phyloP scores from a whole-genome alignment of 2,797 vertebrate species.

The Phataginus tricuspis region DNA sequence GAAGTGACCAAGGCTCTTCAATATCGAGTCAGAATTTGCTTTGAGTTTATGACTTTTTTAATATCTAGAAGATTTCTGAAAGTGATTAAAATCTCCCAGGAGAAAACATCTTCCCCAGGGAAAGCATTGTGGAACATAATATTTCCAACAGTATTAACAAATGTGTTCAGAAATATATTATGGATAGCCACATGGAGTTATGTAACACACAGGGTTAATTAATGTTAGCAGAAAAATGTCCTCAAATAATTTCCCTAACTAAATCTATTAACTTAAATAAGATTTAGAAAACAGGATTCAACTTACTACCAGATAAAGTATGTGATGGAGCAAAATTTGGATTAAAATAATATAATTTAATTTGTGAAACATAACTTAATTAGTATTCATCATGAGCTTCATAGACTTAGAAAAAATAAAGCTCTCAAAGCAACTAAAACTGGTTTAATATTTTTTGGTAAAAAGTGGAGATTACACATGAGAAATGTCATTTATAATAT shows the following conservation, averaged over 20 bases:
- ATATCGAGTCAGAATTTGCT: conserved; percentile 39
- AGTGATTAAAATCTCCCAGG: conserved; percentile 2
- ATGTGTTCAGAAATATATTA: conserved; percentile 40
- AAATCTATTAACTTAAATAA: background rate
- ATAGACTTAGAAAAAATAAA: background rate
- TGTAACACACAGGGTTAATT: background rate
- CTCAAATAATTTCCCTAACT: background rate
- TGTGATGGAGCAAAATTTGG: background rate
- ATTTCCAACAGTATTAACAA: conserved; percentile 62
- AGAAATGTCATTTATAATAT: conserved; percentile 33
- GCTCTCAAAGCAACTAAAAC: background rate
- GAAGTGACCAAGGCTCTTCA: background rate
- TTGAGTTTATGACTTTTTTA: conserved; percentile 46
- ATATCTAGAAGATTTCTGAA: conserved; percentile 59
- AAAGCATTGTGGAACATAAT: conserved; percentile 26
- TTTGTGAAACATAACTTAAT: conserved; percentile 4
- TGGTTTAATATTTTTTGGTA: background rate
- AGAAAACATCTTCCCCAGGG: conserved; percentile 39
- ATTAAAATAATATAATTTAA: conserved; percentile 21
- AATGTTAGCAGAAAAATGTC: conserved; percentile 19
- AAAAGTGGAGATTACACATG: background rate
- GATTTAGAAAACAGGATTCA: background rate
- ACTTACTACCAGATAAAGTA: background rate
- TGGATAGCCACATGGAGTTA: background rate
- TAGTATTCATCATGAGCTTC: background rate